Percentiles rank a stretch among this genome's conserved stretches.
Conservation (phyloP, 2,113 vertebrate genomes). For the Dasyornis broadbenti region DNA sequence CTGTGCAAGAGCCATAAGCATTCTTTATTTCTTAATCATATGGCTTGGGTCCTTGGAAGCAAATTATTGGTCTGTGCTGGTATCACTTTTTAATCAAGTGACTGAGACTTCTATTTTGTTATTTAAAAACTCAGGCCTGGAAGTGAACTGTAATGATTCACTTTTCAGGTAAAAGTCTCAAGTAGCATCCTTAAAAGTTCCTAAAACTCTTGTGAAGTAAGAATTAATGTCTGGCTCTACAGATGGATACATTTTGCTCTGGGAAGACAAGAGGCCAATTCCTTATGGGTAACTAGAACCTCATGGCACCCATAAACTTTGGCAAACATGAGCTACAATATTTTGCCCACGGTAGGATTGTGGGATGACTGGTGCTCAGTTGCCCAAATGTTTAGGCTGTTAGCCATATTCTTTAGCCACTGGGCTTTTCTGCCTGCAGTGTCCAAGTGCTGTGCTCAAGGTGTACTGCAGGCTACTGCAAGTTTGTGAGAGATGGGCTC, state of each 20-base stretch:
- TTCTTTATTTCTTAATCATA: neutral
- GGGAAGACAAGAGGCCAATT: neutral
- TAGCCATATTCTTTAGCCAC: neutral
- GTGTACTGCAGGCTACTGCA: neutral
- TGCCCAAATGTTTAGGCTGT: neutral
- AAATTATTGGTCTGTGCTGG: neutral
- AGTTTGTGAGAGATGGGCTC: neutral
- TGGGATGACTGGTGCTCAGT: neutral
- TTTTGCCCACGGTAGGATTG: neutral
- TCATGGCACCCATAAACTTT: neutral
- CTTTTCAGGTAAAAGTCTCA: neutral
- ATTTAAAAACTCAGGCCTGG: neutral
- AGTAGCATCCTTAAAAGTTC: neutral
- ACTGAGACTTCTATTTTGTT: neutral
- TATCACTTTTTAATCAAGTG: slow-evolving; percentile 1
- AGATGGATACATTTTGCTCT: neutral
- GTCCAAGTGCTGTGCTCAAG: neutral
- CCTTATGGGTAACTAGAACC: neutral
- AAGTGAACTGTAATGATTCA: neutral
- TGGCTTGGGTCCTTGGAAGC: neutral
- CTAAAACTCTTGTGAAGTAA: neutral
- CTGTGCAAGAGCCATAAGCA: neutral
- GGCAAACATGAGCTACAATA: accelerated
- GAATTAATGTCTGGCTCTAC: neutral
- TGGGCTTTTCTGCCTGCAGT: neutral